A percentile compares a stretch with the other conserved stretches of the same genome.
Evolutionary conservation across 1,140 invertebrate species (phyloP).

Genomic region (Rhyzopertha dominica): DNA sequence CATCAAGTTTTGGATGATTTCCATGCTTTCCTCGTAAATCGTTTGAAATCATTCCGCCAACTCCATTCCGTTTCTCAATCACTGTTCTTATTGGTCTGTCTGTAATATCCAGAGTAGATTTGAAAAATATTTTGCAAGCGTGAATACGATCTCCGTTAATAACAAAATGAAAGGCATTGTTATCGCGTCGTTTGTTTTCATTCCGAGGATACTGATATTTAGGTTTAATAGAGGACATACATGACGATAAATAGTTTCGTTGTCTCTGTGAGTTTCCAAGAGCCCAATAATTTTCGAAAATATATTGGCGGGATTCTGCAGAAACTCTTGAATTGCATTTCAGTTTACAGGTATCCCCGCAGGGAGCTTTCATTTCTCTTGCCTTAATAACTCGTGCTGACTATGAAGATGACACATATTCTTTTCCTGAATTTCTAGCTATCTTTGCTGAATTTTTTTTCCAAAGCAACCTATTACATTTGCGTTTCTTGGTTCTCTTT

Average conservation of each 20-base stretch:
- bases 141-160: constrained; percentile 9
- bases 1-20: constrained; percentile 1
- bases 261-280: too few relatives aligned
- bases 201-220: constrained; percentile 16
- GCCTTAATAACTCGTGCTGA: constrained; percentile 2
- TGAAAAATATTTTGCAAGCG: constrained; percentile 19
- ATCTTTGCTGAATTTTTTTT: neutral
- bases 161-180: constrained; percentile 19
- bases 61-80: constrained; percentile 16
- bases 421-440: constrained; percentile 15
- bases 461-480: too few relatives aligned
- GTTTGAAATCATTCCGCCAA: constrained; percentile 16
- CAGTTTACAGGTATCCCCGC: constrained; percentile 14
- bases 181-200: constrained; percentile 1
- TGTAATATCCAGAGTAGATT: constrained; percentile 16
- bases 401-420: constrained; percentile 9
- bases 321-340: constrained; percentile 6
- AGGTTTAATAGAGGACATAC: too few relatives aligned
- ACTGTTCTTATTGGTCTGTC: constrained; percentile 15
- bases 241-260: too few relatives aligned
- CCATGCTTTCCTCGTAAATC: constrained; percentile 13
- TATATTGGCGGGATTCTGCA: constrained; percentile 1
- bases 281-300: too few relatives aligned
- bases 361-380: constrained; percentile 11
- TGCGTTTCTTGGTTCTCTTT: too few relatives aligned